These are phyloP conservation scores for Rhegmatorhina hoffmannsi DNA, from an alignment of 2,113 vertebrate species.

Conservation along the genomic window DNA sequence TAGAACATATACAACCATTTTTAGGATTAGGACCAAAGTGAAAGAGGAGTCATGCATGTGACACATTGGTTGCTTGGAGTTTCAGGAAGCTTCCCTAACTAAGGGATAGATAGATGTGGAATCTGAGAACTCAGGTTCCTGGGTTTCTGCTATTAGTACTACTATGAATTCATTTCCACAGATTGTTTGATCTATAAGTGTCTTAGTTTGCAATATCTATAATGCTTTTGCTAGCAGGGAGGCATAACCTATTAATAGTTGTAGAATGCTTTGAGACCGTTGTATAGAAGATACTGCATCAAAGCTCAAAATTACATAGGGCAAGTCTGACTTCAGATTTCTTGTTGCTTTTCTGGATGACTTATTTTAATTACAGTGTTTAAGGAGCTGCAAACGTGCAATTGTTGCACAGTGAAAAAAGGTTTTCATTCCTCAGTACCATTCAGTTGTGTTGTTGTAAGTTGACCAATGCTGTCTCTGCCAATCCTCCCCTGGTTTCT, in stretches of 20 bases:
- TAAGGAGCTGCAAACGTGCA: constrained; percentile 1
- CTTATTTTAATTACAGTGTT: constrained; percentile 4
- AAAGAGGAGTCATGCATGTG: not conserved
- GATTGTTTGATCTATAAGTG: not conserved
- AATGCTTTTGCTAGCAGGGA: not conserved
- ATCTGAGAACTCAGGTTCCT: not conserved
- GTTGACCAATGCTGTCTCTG: not conserved
- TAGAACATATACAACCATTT: not conserved
- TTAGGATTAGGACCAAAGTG: not conserved
- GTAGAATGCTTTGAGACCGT: not conserved
- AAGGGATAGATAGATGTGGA: not conserved
- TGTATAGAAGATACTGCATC: not conserved
- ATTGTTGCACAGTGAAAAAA: not conserved
- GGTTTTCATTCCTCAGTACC: not conserved
- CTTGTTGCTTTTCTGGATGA: not conserved
- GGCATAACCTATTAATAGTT: not conserved
- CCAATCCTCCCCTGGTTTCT: not conserved
- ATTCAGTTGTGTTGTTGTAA: not conserved
- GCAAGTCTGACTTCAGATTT: not conserved
- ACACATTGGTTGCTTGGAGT: not conserved
- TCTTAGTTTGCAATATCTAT: not conserved
- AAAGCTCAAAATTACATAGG: not conserved
- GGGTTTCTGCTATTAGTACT: not conserved
- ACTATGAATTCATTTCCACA: not conserved
- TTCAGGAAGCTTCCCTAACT: not conserved